Base-by-base conservation (phyloP, 2,888 invertebrate species). In the Oxytorus armatus region DNA sequence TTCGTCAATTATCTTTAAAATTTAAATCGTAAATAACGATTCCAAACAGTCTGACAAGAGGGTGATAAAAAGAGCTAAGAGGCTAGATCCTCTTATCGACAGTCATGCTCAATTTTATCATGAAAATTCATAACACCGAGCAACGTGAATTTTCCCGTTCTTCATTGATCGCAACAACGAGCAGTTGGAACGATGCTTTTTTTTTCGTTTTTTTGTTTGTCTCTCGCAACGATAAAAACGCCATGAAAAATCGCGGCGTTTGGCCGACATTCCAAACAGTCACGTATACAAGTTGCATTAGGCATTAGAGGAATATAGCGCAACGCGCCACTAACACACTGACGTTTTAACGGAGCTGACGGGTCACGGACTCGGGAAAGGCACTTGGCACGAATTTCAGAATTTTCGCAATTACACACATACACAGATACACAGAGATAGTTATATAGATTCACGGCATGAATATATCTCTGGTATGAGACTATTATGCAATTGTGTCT, bases 331-430 rank as follows among this genome's bases (percentile, higher is more conserved):
- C 70, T 70, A 79, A 61, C 65, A 42, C 53, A 72, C 42, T 25
- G 63, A 36, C 33, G 55, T 55, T 49, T n/a, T n/a, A n/a, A 44
- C 63, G 61, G 53, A 55, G 42, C 25, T 49, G n/a, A n/a, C 76
- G 73, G 80, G 80, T 82, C 82, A 77, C 68, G 80, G 75, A 82
- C 78, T 76, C 69, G 76, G 57, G 68, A 82, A 80, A 80, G n/a
- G 78, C 78, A 76, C 75, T 82, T 80, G 82, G 78, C 82, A 82
- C 82, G 55, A 80, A 76, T 80, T 51, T 74, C 68, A 69, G 73
- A 77, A 69, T 74, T 68, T 80, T 77, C 73, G 68, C 73, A 74
- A 77, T 73, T 73, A 57, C 39, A n/a, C 53, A 39, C 47, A 36
- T 7, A 18, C 51, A 51, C 21, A 23, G 3, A 51, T 23, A 21